A percentile compares a stretch with the other conserved stretches of the same genome.
phyloP scores from a whole-genome alignment of 2,888 invertebrate species.

The Tribolium freemani region DNA sequence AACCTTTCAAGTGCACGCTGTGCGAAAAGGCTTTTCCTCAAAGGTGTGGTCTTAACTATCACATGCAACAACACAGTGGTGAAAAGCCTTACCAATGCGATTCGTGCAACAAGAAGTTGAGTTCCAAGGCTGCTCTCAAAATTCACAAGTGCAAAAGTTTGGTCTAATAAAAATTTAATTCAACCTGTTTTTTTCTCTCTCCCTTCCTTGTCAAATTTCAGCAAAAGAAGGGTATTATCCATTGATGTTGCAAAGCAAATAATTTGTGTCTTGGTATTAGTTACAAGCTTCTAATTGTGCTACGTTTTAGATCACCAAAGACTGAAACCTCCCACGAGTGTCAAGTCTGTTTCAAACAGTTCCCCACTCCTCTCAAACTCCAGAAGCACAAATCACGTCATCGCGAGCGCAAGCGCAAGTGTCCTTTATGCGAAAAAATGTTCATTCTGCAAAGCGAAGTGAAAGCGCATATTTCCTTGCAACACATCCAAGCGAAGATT shows the following conservation, averaged over 20 bases:
- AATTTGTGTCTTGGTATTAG: not conserved
- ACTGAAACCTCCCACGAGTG: not conserved
- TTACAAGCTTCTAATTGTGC: not conserved
- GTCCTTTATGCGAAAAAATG: not conserved
- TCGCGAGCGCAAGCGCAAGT: not conserved
- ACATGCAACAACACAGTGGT: constrained; percentile 62
- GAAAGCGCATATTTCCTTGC: not conserved
- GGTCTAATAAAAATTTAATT: no score
- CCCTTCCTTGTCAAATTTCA: no score
- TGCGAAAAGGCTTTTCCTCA: constrained; percentile 45
- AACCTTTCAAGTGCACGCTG: constrained; percentile 38
- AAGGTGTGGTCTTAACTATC: constrained; percentile 25
- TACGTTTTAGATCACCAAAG: not conserved
- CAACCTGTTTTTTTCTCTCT: no score
- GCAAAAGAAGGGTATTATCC: no score
- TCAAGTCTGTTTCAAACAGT: not conserved
- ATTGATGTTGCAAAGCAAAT: no score
- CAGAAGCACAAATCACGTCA: not conserved
- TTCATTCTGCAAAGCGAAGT: not conserved
- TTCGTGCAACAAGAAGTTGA: constrained; percentile 56
- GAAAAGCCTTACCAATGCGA: constrained; percentile 60
- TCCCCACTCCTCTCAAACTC: not conserved
- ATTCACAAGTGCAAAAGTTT: not conserved
- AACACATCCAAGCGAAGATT: not conserved
- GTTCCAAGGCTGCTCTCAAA: constrained; percentile 14